phyloP scores from a whole-genome alignment of 1,140 invertebrate species.

The Aricia agestis region DNA sequence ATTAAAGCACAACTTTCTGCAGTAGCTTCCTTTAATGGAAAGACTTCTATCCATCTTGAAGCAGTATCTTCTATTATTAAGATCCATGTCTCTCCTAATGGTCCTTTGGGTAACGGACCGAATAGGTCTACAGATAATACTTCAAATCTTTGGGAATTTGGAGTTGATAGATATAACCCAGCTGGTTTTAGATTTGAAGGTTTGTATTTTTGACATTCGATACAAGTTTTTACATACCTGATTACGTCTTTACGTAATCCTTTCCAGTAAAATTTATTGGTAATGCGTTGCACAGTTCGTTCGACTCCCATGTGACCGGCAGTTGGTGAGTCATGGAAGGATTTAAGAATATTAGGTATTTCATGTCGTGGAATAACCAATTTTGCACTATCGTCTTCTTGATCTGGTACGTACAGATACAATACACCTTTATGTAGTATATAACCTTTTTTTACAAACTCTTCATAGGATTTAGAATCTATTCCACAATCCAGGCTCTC shows the following conservation, averaged over 20 bases:
- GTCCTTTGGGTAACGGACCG: background rate
- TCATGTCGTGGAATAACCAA: constrained; percentile 19
- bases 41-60: background rate
- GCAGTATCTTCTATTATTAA: constrained; percentile 12
- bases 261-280: constrained; percentile 4
- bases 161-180: background rate
- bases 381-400: background rate
- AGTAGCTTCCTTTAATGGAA: background rate
- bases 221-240: background rate
- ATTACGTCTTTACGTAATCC: background rate
- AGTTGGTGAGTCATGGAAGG: constrained; percentile 34
- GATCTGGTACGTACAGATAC: constrained; percentile 8
- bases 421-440: constrained; percentile 17
- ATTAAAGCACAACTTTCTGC: background rate
- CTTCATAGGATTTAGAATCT: no score
- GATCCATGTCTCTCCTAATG: background rate
- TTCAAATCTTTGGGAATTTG: background rate
- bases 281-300: background rate
- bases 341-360: constrained; percentile 26
- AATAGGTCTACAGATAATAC: background rate
- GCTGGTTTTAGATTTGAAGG: constrained; percentile 9
- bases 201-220: constrained; percentile 13
- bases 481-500: no score
- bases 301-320: background rate
- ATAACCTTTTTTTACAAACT: constrained; percentile 21